Evolutionary conservation across 2,797 vertebrate genomes (phyloP), one percentile per base, ranked within the genome.

Genomic region (Myotis vivesi): DNA sequence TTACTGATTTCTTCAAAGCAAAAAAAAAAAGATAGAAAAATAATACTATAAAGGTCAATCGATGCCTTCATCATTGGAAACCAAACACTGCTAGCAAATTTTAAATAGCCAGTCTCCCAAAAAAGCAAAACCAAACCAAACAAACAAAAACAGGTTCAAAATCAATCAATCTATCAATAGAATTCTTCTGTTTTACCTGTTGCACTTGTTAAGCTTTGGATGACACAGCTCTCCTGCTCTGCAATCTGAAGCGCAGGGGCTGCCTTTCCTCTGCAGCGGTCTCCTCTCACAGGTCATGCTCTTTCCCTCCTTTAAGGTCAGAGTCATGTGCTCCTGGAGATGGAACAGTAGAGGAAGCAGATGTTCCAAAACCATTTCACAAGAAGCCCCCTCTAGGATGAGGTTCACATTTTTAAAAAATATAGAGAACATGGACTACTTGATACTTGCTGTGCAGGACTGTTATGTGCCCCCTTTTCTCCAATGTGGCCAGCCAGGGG

Each of bases 51-150:
- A 91, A 88, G 62, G 36, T 66, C 19, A 88, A 77, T 28, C 46
- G 22, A 53, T 88, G 44, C 36, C 20, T 82, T 76, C 20, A 8
- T 20, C 71, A 87, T 57, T 62, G 86, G 53, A 89, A 93, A 72
- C 12, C 55, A 95, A 95, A 89, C 59, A 66, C 23, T 66, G 30
- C 44, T 72, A 86, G 16, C 7, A 89, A 82, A 82, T 89, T 86
- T 72, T 89, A 93, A 72, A 68, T 72, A 64, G 2, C 12, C 19
- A 15, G 5, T 89, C 30, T 57, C 11, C 13, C 11, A 25, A 5
- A 85, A 84, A 80, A 30, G 9, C 75, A 86, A 87, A 94, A 93
- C 73, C 72, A 91, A 86, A 71, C 30, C 55, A 92, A 92, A 30
- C n/a, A 71, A 89, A 20, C 36, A 71, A 73, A 79, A 28, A 9